Evolutionary conservation across 2,113 vertebrate genomes (phyloP), one percentile per base, ranked within the genome.

Genomic region (Balaeniceps rex): DNA sequence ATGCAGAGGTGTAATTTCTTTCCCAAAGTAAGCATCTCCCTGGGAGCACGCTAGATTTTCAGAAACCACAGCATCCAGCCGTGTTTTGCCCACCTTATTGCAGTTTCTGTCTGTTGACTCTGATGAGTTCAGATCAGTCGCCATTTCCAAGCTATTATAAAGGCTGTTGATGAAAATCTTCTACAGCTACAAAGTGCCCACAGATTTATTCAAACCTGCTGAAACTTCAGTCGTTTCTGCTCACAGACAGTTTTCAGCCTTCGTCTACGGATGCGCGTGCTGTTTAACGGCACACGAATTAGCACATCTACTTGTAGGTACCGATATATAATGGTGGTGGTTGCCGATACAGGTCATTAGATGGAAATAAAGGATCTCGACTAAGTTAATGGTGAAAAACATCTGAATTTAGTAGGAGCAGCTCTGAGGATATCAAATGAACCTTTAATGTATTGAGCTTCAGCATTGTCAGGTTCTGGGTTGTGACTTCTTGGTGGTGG

Each of bases 341-440:
- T 88, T 92, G 77, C 51, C 95, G 74, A 79, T 80, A 87, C 76
- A 83, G 24, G 57, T 88, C 90, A 61, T 93, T 90, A 95, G 68
- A 55, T 28, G 33, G n/a, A 95, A 93, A 74, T 51, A 88, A 83
- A 90, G 22, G 38, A 83, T 78, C 55, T 88, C 64, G 74, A 61
- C 71, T 49, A 77, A 88, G 42, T 70, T 94, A 78, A 87, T 83
- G 44, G 38, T 70, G 68, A 60, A 84, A 91, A 94, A 54, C 61
- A 28, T 84, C 79, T 69, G 61, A 85, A 61, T 78, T 83, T 79
- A 78, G 33, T 42, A 80, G 66, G 18, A 71, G 31, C 18, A 51
- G 21, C 25, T 52, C 65, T 78, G 38, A 76, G 63, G 74, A 38
- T 64, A 49, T 64, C 21, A 81, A 91, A 71, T 22, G 52, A 91